A percentile compares a stretch with the other conserved stretches of the same genome.
These are phyloP conservation scores for Cheiracanthium punctorium DNA, from an alignment of 2,888 invertebrate genomes.

Conservation along the genomic window DNA sequence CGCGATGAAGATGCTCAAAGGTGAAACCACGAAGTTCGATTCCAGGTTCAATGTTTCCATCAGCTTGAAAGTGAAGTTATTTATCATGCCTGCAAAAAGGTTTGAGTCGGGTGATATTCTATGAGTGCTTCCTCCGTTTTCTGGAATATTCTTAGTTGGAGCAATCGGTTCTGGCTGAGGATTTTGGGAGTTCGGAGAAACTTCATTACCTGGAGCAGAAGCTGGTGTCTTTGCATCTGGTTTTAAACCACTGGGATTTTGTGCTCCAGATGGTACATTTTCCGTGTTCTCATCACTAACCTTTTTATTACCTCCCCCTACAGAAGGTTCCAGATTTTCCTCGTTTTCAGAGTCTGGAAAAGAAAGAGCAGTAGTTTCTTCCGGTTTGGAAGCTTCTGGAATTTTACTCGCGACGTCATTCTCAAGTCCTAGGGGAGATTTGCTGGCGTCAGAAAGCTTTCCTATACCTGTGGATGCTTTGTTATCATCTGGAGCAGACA, in stretches of 20 bases:
- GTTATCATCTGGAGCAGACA: too few relatives aligned
- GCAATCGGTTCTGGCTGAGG: background rate
- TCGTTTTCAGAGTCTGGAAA: background rate
- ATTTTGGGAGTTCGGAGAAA: background rate
- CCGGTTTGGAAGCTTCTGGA: too few relatives aligned
- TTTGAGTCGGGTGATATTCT: background rate
- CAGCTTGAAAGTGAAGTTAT: slow-evolving; percentile 5
- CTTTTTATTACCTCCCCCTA: too few relatives aligned
- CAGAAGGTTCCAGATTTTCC: too few relatives aligned
- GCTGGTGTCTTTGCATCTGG: background rate
- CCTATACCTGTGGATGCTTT: too few relatives aligned
- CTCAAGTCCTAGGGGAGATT: background rate
- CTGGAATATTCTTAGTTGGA: background rate
- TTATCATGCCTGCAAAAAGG: background rate
- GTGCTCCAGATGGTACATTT: too few relatives aligned
- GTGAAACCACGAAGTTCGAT: slow-evolving; percentile 74
- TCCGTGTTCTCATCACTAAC: too few relatives aligned
- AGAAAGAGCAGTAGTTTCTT: background rate
- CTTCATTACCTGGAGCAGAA: background rate
- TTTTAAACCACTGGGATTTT: too few relatives aligned
- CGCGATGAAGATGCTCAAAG: slow-evolving; percentile 76
- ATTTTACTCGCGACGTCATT: background rate
- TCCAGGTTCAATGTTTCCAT: background rate
- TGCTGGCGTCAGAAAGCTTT: background rate
- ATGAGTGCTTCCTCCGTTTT: background rate